Evolutionary conservation across 2,113 vertebrate genomes (phyloP).

Genomic region (Zapus hudsonius): DNA sequence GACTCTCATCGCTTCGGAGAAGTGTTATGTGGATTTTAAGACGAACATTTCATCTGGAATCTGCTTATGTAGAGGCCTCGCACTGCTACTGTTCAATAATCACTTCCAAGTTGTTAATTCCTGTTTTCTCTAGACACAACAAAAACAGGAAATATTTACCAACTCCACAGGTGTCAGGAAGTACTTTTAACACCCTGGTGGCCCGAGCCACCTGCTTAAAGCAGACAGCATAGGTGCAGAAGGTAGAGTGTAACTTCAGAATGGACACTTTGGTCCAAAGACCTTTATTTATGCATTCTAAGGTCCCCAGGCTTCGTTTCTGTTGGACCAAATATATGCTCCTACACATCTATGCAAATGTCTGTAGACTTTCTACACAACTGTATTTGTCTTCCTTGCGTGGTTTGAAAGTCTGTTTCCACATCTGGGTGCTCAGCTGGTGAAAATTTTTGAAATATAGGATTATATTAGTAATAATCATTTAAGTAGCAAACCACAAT

Average conservation of each 20-base stretch:
- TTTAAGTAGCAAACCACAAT: neutral
- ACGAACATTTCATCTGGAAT: constrained; percentile 69
- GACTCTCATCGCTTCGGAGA: neutral
- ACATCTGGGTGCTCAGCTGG: neutral
- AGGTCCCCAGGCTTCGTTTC: constrained; percentile 2
- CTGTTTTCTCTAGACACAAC: constrained; percentile 93
- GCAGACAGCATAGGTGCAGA: constrained; percentile 71
- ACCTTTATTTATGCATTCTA: constrained; percentile 1
- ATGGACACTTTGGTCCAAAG: constrained; percentile 38
- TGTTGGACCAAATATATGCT: neutral
- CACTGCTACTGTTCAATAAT: constrained; percentile 81
- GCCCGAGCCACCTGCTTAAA: constrained; percentile 67
- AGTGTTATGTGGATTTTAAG: constrained; percentile 24
- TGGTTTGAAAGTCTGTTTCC: neutral
- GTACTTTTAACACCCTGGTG: constrained; percentile 81
- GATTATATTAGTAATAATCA: neutral
- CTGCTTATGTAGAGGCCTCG: constrained; percentile 38
- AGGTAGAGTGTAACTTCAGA: constrained; percentile 72
- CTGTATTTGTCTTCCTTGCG: neutral
- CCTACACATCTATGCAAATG: neutral
- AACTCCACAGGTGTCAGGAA: constrained; percentile 98
- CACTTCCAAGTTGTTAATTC: constrained; percentile 88
- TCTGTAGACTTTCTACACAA: neutral
- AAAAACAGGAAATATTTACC: constrained; percentile 97
- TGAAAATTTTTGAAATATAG: neutral